phyloP scores from a whole-genome alignment of 1,140 invertebrate genomes.

The Drosophila navojoa region DNA sequence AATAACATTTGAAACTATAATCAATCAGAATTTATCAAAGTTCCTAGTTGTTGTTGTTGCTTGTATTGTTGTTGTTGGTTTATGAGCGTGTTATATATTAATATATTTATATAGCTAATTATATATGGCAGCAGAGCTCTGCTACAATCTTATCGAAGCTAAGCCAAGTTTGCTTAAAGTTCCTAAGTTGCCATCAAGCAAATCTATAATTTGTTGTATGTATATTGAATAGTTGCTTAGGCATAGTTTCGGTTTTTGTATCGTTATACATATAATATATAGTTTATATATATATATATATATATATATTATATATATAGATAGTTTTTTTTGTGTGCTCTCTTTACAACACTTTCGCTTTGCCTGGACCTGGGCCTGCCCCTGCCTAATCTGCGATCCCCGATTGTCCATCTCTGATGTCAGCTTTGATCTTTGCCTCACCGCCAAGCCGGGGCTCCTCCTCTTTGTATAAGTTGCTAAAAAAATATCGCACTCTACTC shows the following conservation, averaged over 20 bases:
- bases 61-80: constrained; percentile 46
- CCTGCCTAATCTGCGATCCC: not conserved
- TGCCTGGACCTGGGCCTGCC: constrained; percentile 23
- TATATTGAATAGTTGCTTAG: constrained; percentile 49
- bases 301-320: constrained; percentile 28
- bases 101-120: constrained; percentile 28
- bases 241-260: constrained; percentile 45
- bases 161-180: constrained; percentile 38
- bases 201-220: constrained; percentile 37
- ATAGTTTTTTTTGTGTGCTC: constrained; percentile 48
- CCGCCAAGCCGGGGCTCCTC: not conserved
- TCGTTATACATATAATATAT: constrained; percentile 32
- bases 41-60: constrained; percentile 36
- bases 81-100: constrained; percentile 36
- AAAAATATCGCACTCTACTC: constrained; percentile 51
- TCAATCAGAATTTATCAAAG: constrained; percentile 48
- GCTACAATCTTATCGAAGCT: constrained; percentile 49
- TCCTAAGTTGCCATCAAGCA: constrained; percentile 26
- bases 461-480: constrained; percentile 55
- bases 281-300: too few species aligned
- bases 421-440: not conserved
- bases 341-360: constrained; percentile 37
- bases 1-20: constrained; percentile 70
- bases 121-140: constrained; percentile 35
- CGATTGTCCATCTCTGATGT: not conserved